A percentile compares a stretch with the other conserved stretches of the same genome.
These are phyloP conservation scores for Lineus longissimus DNA, from an alignment of 1,140 invertebrate species.

Conservation along the genomic window DNA sequence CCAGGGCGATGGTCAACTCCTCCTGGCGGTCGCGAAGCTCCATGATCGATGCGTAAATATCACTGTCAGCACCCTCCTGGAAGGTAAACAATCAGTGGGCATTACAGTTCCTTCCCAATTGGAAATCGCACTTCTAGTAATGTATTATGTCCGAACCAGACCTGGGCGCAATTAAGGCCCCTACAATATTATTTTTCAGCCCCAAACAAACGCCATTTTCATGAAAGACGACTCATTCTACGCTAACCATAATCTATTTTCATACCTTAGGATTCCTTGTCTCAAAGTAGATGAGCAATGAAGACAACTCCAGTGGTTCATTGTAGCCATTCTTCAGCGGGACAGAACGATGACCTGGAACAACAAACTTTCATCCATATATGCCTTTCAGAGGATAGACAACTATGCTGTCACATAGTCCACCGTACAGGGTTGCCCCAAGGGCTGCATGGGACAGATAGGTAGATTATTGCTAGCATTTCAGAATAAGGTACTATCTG, in stretches of 20 bases:
- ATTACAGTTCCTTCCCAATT: too few relatives aligned
- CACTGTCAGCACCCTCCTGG: slow-evolving; percentile 45
- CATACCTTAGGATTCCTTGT: slow-evolving; percentile 58
- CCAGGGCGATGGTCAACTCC: slow-evolving; percentile 33
- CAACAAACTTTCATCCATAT: slow-evolving; percentile 10
- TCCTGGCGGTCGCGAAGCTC: slow-evolving; percentile 42
- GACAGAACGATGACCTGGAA: slow-evolving; percentile 82
- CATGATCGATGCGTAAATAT: slow-evolving; percentile 47
- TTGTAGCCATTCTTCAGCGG: slow-evolving; percentile 85
- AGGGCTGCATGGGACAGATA: not conserved
- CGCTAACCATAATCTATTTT: not conserved
- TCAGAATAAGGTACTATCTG: too few relatives aligned
- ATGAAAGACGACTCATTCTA: not conserved
- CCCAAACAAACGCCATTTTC: not conserved
- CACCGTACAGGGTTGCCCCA: slow-evolving; percentile 4
- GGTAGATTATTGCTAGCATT: too few relatives aligned
- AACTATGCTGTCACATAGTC: too few relatives aligned
- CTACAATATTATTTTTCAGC: slow-evolving; percentile 6
- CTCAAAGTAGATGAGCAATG: slow-evolving; percentile 79
- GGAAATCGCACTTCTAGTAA: not conserved
- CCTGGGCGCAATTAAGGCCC: not conserved
- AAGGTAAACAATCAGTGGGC: slow-evolving; percentile 13
- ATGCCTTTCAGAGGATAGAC: too few relatives aligned
- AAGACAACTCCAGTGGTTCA: slow-evolving; percentile 89
- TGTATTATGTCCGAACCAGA: not conserved